phyloP scores from a whole-genome alignment of 2,113 vertebrate species.

The Gymnobelideus leadbeateri region DNA sequence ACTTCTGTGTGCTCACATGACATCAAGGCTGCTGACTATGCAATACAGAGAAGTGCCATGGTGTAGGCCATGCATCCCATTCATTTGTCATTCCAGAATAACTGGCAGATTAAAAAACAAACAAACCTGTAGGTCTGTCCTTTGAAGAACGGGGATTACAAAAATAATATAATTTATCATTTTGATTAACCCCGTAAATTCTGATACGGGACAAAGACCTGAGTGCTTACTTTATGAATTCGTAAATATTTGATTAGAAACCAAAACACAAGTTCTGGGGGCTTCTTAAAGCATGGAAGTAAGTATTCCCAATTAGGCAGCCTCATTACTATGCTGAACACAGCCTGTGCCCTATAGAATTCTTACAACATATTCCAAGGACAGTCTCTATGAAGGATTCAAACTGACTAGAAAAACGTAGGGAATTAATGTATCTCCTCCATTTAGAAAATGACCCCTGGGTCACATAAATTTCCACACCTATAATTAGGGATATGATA shows the following conservation, averaged over 20 bases:
- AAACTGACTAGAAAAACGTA: background rate
- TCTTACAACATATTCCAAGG: background rate
- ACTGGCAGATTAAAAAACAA: background rate
- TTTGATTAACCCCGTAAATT: background rate
- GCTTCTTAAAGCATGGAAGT: background rate
- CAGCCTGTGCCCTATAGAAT: background rate
- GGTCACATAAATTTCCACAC: background rate
- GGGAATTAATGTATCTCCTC: background rate
- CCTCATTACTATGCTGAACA: background rate
- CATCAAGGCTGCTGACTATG: background rate
- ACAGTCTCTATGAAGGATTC: background rate
- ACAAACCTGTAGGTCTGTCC: background rate
- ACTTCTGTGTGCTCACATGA: background rate
- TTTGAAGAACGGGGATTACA: background rate
- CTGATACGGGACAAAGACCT: background rate
- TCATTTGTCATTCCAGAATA: background rate
- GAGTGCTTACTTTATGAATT: background rate
- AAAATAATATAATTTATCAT: background rate
- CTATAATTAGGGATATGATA: background rate
- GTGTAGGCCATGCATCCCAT: background rate
- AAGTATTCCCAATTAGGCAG: background rate
- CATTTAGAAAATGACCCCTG: background rate
- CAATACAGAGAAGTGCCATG: background rate
- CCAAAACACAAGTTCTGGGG: background rate
- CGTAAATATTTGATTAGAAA: background rate